A percentile compares a stretch with the other conserved stretches of the same genome.
Evolutionary conservation across 2,888 invertebrate genomes (phyloP).

Genomic region (Sphinx pinastri): DNA sequence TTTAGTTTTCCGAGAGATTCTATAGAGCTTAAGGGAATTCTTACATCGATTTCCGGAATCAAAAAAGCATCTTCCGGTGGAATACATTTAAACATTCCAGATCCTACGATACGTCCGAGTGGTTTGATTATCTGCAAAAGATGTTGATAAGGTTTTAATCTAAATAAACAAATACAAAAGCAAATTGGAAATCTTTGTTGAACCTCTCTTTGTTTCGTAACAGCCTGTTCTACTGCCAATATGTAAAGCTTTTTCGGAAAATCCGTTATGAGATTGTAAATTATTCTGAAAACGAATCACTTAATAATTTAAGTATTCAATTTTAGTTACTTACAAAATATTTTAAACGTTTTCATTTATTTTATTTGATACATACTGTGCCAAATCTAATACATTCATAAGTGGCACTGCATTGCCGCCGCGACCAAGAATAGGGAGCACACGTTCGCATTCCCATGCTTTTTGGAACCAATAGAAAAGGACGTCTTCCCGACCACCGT

Average conservation of each 20-base stretch:
- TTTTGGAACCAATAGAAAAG: conserved; percentile 87
- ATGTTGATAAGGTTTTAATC: conserved; percentile 9
- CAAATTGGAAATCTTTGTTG: conserved; percentile 8
- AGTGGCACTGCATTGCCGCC: conserved; percentile 86
- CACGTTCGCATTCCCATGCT: conserved; percentile 85
- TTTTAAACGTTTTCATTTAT: neutral
- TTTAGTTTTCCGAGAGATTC: too few species aligned
- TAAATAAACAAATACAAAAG: neutral
- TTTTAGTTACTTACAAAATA: too few species aligned
- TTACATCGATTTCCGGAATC: conserved; percentile 76
- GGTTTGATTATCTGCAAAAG: conserved; percentile 81
- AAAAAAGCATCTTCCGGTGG: conserved; percentile 83
- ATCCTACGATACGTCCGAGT: conserved; percentile 79
- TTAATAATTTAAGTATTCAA: neutral
- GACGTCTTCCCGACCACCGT: conserved; percentile 85
- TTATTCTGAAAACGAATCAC: conserved; percentile 62
- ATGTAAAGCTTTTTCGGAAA: conserved; percentile 85
- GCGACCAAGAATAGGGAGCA: conserved; percentile 83
- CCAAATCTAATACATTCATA: conserved; percentile 86
- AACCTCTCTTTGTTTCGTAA: conserved; percentile 79
- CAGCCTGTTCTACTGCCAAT: conserved; percentile 85
- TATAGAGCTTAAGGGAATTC: conserved; percentile 24
- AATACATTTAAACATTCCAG: conserved; percentile 82
- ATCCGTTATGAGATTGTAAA: conserved; percentile 72
- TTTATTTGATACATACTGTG: conserved; percentile 65